Conservation (phyloP, 2,888 invertebrate species). For the Orthosia incerta region DNA sequence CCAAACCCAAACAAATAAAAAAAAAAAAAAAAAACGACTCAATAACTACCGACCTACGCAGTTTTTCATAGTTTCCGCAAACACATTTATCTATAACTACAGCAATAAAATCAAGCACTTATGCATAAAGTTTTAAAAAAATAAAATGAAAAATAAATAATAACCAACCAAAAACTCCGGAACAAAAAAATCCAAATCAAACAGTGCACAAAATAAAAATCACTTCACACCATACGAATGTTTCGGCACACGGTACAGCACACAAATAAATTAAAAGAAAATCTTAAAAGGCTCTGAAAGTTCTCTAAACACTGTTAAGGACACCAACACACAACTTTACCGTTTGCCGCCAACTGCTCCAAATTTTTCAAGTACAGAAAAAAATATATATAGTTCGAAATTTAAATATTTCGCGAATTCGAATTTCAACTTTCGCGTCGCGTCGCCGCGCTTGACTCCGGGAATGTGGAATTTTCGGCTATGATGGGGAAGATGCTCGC, state of each 20-base stretch:
- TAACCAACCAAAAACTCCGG: slow-evolving; percentile 89
- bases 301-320: slow-evolving; percentile 83
- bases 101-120: slow-evolving; percentile 54
- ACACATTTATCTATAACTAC: slow-evolving; percentile 45
- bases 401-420: slow-evolving; percentile 76
- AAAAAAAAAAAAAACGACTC: slow-evolving; percentile 37
- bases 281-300: slow-evolving; percentile 83
- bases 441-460: slow-evolving; percentile 81
- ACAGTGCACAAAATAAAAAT: slow-evolving; percentile 88
- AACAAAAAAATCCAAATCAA: slow-evolving; percentile 90
- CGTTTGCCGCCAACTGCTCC: slow-evolving; percentile 87
- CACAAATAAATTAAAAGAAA: slow-evolving; percentile 81
- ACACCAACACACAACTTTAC: slow-evolving; percentile 89
- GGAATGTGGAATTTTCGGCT: slow-evolving; percentile 86
- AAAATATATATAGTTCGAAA: slow-evolving; percentile 70
- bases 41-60: slow-evolving; percentile 52
- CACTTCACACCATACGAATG: slow-evolving; percentile 88
- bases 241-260: slow-evolving; percentile 84
- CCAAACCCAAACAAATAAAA: no score
- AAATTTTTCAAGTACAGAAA: slow-evolving; percentile 76
- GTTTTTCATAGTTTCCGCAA: slow-evolving; percentile 50
- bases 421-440: slow-evolving; percentile 82
- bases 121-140: slow-evolving; percentile 52
- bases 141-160: slow-evolving; percentile 75
- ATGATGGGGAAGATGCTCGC: slow-evolving; percentile 90